Conservation (phyloP, 2,888 invertebrate genomes). For the Epistrophella euchroma region DNA sequence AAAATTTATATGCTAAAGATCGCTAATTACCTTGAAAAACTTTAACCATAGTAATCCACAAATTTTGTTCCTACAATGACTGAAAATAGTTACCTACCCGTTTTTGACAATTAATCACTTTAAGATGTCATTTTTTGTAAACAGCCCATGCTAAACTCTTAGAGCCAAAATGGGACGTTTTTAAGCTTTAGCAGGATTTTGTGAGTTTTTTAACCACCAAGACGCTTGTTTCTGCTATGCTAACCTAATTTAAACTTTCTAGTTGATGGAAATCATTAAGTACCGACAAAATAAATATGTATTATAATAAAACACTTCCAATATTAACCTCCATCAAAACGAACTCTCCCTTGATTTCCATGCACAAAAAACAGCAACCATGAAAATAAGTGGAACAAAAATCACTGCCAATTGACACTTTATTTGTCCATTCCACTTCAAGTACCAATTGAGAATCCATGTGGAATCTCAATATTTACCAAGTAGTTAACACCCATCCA, state of each 20-base stretch:
- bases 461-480: conserved; percentile 76
- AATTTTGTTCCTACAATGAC: too few relatives aligned
- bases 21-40: too few relatives aligned
- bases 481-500: conserved; percentile 76
- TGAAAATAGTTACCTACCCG: too few relatives aligned
- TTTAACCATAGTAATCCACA: too few relatives aligned
- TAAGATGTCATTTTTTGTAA: too few relatives aligned
- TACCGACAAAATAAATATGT: not conserved
- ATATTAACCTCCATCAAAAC: not conserved
- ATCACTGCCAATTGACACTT: conserved; percentile 75
- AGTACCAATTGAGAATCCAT: conserved; percentile 72
- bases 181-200: too few relatives aligned
- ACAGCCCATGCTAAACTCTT: too few relatives aligned
- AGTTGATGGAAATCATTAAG: not conserved
- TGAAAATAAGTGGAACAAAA: conserved; percentile 45
- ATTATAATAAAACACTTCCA: not conserved
- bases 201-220: too few relatives aligned
- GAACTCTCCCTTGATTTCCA: not conserved
- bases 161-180: too few relatives aligned
- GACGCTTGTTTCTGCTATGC: not conserved
- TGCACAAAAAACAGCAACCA: not conserved
- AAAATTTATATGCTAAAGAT: too few relatives aligned
- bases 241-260: not conserved
- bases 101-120: too few relatives aligned
- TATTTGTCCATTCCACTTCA: conserved; percentile 68